A percentile compares a stretch with the other conserved stretches of the same genome.
Evolutionary conservation across 1,140 invertebrate species (phyloP).

Genomic region (Drosophila sulfurigaster): DNA sequence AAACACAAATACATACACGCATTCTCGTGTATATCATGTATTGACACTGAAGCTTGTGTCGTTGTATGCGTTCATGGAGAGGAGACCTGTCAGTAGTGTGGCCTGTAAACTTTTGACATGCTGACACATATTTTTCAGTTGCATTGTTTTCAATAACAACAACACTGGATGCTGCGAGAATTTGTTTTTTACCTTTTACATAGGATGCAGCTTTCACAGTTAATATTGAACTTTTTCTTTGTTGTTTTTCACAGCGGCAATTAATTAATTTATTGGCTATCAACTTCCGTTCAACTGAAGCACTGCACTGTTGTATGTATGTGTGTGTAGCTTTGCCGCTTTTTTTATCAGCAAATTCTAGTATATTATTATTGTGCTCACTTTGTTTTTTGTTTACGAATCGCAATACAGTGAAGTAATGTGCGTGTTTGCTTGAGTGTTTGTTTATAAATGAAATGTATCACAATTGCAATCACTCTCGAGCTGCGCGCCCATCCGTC

Average conservation of each 20-base stretch:
- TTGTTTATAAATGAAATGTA: slow-evolving; percentile 17
- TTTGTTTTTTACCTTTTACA: slow-evolving; percentile 44
- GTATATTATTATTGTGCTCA: slow-evolving; percentile 24
- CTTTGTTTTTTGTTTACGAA: slow-evolving; percentile 37
- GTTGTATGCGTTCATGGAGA: slow-evolving; percentile 21
- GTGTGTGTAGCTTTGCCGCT: slow-evolving; percentile 16
- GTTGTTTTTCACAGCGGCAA: background rate
- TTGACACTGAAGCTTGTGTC: slow-evolving; percentile 36
- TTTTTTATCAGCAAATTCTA: slow-evolving; percentile 56
- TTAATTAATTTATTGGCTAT: slow-evolving; percentile 39
- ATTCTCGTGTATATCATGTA: background rate
- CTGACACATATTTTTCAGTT: slow-evolving; percentile 61
- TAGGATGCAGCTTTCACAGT: slow-evolving; percentile 56
- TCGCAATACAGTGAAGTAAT: slow-evolving; percentile 20
- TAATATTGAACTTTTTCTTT: slow-evolving; percentile 13
- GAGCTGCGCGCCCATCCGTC: slow-evolving; percentile 52
- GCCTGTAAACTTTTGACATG: slow-evolving; percentile 64
- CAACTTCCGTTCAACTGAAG: slow-evolving; percentile 62
- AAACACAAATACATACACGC: slow-evolving; percentile 23
- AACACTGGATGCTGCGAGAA: slow-evolving; percentile 37
- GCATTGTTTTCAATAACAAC: slow-evolving; percentile 23
- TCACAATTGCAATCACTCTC: slow-evolving; percentile 28
- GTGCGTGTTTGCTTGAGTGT: background rate
- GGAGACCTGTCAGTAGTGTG: slow-evolving; percentile 19
- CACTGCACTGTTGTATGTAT: slow-evolving; percentile 40